Evolutionary conservation across 2,797 vertebrate species (phyloP).

Genomic region (Apogon talboti): DNA sequence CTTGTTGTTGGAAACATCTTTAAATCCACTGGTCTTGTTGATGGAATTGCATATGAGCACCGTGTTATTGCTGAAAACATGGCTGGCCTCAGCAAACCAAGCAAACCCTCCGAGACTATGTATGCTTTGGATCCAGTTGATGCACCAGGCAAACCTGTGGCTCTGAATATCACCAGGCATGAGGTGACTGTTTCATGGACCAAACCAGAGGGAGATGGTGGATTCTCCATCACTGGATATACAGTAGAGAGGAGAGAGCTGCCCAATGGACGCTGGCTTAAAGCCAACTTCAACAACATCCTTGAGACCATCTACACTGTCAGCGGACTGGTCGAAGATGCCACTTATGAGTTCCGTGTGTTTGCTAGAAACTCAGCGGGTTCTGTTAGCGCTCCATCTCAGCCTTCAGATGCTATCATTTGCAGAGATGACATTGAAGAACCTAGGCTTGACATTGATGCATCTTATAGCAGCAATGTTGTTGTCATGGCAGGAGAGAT

Average conservation of each 20-base stretch:
- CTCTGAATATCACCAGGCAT: conserved; percentile 95
- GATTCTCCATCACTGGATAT: conserved; percentile 98
- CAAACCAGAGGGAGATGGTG: conserved; percentile 96
- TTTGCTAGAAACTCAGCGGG: conserved; percentile 96
- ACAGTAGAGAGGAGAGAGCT: conserved; percentile 95
- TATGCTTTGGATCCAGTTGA: conserved; percentile 96
- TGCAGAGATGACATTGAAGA: conserved; percentile 97
- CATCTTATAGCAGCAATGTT: conserved; percentile 90
- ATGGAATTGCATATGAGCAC: conserved; percentile 97
- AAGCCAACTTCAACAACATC: conserved; percentile 98
- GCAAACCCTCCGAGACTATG: conserved; percentile 92
- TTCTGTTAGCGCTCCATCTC: conserved; percentile 92
- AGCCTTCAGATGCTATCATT: conserved; percentile 91
- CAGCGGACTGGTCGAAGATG: conserved; percentile 95
- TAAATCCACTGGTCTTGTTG: conserved; percentile 94
- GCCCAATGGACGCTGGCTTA: conserved; percentile 96
- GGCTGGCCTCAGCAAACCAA: conserved; percentile 96
- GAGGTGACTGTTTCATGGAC: conserved; percentile 95
- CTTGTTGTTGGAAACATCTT: conserved; percentile 95
- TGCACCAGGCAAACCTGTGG: conserved; percentile 92
- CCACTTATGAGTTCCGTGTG: conserved; percentile 96
- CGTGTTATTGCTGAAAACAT: conserved; percentile 96
- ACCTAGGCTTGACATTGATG: conserved; percentile 92
- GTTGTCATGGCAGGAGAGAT: conserved; percentile 95
- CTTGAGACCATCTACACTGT: conserved; percentile 95